phyloP scores from a whole-genome alignment of 2,888 invertebrate genomes.

The Metellina segmentata region DNA sequence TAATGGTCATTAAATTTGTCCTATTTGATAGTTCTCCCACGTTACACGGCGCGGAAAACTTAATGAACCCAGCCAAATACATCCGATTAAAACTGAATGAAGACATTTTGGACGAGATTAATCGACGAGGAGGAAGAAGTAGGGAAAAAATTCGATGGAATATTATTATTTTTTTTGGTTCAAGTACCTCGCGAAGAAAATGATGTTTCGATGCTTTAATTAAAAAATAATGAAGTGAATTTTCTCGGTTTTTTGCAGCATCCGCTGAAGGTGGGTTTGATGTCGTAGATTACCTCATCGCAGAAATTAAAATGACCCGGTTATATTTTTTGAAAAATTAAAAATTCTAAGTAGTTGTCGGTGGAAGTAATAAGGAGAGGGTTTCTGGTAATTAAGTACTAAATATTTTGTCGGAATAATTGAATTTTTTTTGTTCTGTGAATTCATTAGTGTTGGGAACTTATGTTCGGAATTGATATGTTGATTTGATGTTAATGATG shows the following conservation, averaged over 20 bases:
- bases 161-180: conserved; percentile 33
- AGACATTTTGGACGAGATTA: conserved; percentile 31
- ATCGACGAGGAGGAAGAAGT: not conserved
- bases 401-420: not conserved
- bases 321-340: not conserved
- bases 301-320: not conserved
- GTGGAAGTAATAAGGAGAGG: not conserved
- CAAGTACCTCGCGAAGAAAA: conserved; percentile 1
- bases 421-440: not conserved
- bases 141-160: conserved; percentile 32
- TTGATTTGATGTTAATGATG: conserved; percentile 6
- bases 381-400: not conserved
- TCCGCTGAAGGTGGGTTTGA: not conserved
- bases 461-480: conserved; percentile 31
- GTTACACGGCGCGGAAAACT: conserved; percentile 28
- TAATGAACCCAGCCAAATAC: conserved; percentile 54
- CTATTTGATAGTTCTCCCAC: conserved; percentile 16
- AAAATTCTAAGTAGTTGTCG: not conserved
- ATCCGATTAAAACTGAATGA: conserved; percentile 47
- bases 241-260: not conserved
- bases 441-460: conserved; percentile 30
- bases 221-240: conserved; percentile 54
- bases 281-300: not conserved
- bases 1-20: conserved; percentile 69
- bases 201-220: conserved; percentile 40